Base-by-base conservation (phyloP, 2,888 invertebrate genomes). In the Drosophila longiperda region DNA sequence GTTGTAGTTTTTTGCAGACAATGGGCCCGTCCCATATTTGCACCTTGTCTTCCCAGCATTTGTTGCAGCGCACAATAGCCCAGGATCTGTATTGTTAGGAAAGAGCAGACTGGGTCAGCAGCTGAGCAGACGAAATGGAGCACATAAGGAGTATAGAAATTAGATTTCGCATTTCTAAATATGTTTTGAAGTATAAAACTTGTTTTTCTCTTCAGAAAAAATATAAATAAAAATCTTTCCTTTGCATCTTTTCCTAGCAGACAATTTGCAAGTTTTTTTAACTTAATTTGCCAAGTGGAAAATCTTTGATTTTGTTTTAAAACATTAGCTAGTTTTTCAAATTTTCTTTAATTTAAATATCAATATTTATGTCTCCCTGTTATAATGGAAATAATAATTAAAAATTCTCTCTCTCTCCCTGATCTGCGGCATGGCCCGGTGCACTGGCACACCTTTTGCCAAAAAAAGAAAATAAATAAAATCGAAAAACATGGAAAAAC, bases 11-110 rank as follows among this genome's bases (percentile, higher is more conserved):
- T 78, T 75, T 26, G 68, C 74, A 64, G 67, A 89, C 89, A 90
- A 89, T 80, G 74, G 75, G 82, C 72, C 75, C 83, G 77, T 89
- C 90, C 91, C 80, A 91, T 83, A 90, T 91, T 91, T 92, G 91
- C 91, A 91, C 92, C 91, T 92, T 91, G 91, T 86, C 58, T 66
- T 74, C 60, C 20, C 58, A 53, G 70, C 64, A 67, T 68, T 78
- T 66, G 61, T 64, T 75, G 72, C 20, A 57, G 20, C 20, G 32
- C 32, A 72, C 75, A 78, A 64, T 42, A 78, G 59, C 36, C 11
- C 29, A 68, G 61, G 57, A 9, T n/a, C 40, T 57, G 62, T 53
- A 55, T 79, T 80, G 77, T 78, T 61, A 45, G 7, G 4, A 42
- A 57, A 20, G 60, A 63, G 50, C 9, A 64, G 38, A 66, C 42